Evolutionary conservation across 1,140 invertebrate genomes (phyloP).

Genomic region (Apis laboriosa): DNA sequence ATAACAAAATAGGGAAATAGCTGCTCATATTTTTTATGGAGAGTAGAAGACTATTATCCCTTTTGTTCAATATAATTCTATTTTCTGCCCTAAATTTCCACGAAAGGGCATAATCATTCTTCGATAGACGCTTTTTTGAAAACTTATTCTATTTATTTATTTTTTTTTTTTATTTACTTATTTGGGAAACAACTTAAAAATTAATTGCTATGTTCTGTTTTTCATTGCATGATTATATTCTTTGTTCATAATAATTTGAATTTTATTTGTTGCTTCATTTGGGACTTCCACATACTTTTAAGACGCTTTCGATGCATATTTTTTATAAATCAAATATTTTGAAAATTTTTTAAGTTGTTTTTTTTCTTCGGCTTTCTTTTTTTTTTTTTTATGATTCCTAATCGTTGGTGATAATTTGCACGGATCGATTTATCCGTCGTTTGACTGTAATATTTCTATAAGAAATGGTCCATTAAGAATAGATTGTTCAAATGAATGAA

Average conservation of each 20-base stretch:
- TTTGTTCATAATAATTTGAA: neutral
- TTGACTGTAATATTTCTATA: constrained; percentile 28
- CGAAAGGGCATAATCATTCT: neutral
- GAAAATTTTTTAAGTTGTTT: neutral
- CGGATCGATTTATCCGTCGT: constrained; percentile 9
- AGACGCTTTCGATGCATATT: neutral
- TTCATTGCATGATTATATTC: neutral
- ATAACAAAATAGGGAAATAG: constrained; percentile 37
- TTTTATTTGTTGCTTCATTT: neutral
- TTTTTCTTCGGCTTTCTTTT: neutral
- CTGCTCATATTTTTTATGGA: constrained; percentile 57
- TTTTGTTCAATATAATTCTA: constrained; percentile 22
- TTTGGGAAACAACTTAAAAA: neutral
- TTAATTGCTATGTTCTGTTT: constrained; percentile 6
- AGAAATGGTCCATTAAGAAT: constrained; percentile 23
- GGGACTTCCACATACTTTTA: neutral
- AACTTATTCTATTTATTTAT: neutral
- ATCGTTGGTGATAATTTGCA: neutral
- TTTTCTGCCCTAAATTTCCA: constrained; percentile 2
- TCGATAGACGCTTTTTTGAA: neutral
- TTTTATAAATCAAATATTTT: neutral
- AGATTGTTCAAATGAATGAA: constrained; percentile 6
- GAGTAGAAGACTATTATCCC: constrained; percentile 39
- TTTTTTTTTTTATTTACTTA: neutral
- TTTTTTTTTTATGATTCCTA: neutral